phyloP scores from a whole-genome alignment of 2,113 vertebrate species.

The Sebastes fasciatus region DNA sequence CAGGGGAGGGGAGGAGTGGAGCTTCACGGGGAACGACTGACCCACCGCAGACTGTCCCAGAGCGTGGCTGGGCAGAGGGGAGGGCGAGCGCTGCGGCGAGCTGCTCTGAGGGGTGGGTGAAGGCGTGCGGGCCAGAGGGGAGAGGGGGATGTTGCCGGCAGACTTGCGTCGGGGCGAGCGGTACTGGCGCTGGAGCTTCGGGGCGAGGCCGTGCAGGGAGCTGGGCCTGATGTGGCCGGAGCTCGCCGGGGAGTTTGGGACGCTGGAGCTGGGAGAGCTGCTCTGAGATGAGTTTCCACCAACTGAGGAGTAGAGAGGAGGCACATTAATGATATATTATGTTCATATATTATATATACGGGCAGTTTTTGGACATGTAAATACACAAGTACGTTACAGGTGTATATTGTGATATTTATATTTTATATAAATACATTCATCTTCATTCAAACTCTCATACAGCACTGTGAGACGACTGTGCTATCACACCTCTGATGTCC shows the following conservation, averaged over 20 bases:
- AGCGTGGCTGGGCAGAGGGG: slow-evolving; percentile 89
- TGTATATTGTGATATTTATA: too few relatives aligned
- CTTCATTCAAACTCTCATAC: not conserved
- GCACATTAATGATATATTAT: not conserved
- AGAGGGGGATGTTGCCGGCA: slow-evolving; percentile 96
- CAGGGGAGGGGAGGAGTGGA: slow-evolving; percentile 93
- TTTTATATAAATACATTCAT: not conserved
- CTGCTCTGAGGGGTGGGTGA: slow-evolving; percentile 93
- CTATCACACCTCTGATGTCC: not conserved
- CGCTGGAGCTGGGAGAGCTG: slow-evolving; percentile 97
- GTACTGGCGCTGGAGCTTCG: slow-evolving; percentile 97
- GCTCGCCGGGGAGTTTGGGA: slow-evolving; percentile 95
- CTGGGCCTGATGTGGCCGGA: slow-evolving; percentile 97
- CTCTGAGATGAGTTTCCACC: slow-evolving; percentile 97
- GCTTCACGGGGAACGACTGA: slow-evolving; percentile 91
- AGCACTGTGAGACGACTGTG: not conserved
- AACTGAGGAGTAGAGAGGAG: slow-evolving; percentile 77
- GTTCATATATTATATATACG: not conserved
- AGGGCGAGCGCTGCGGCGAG: slow-evolving; percentile 94
- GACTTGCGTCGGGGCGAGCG: slow-evolving; percentile 96
- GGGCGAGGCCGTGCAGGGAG: slow-evolving; percentile 94
- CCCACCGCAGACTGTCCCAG: slow-evolving; percentile 80
- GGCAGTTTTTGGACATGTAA: not conserved
- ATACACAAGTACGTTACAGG: too few relatives aligned
- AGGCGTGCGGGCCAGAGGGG: slow-evolving; percentile 94